A percentile compares a stretch with the other conserved stretches of the same genome.
phyloP scores from a whole-genome alignment of 64 coral and sea anemone species.

The Dendrophyllia cribrosa region DNA sequence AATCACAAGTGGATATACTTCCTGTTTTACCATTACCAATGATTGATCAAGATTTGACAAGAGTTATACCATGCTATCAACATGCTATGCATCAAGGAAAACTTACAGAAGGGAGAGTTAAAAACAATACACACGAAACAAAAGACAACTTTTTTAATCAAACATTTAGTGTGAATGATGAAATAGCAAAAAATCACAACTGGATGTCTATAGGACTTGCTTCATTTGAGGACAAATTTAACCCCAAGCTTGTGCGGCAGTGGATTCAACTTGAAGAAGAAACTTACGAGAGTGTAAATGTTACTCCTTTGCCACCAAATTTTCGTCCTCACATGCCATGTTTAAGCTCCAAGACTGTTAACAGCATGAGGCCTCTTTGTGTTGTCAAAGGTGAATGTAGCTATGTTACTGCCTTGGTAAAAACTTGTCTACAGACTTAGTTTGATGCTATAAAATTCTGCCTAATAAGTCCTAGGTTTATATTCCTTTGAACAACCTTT shows the following conservation, averaged over 20 bases:
- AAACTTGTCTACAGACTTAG: too few species aligned
- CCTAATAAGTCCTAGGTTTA: too few species aligned
- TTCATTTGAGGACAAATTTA: slow-evolving; percentile 89
- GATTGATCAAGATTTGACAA: slow-evolving; percentile 76
- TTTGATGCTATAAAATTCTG: too few species aligned
- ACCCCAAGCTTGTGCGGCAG: slow-evolving; percentile 43
- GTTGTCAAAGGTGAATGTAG: slow-evolving; percentile 80
- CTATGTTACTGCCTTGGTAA: too few species aligned
- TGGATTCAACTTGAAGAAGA: slow-evolving; percentile 90
- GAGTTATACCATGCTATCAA: slow-evolving; percentile 82
- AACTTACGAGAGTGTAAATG: slow-evolving; percentile 85
- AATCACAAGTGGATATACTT: slow-evolving; percentile 62
- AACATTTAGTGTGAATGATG: slow-evolving; percentile 7
- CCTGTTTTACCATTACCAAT: slow-evolving; percentile 88
- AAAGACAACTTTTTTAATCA: slow-evolving; percentile 45
- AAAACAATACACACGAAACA: neutral
- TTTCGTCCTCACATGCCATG: slow-evolving; percentile 86
- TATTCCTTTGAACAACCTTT: too few species aligned
- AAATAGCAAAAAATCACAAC: slow-evolving; percentile 27
- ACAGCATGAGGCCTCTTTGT: slow-evolving; percentile 79
- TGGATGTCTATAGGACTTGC: slow-evolving; percentile 69
- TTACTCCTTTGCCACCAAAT: slow-evolving; percentile 73
- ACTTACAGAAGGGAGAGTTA: slow-evolving; percentile 23
- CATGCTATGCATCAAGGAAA: slow-evolving; percentile 35
- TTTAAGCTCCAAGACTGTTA: slow-evolving; percentile 81